These are phyloP conservation scores for Zhuqinia jingwanae DNA, from an alignment of 2,888 invertebrate species.

Conservation along the genomic window DNA sequence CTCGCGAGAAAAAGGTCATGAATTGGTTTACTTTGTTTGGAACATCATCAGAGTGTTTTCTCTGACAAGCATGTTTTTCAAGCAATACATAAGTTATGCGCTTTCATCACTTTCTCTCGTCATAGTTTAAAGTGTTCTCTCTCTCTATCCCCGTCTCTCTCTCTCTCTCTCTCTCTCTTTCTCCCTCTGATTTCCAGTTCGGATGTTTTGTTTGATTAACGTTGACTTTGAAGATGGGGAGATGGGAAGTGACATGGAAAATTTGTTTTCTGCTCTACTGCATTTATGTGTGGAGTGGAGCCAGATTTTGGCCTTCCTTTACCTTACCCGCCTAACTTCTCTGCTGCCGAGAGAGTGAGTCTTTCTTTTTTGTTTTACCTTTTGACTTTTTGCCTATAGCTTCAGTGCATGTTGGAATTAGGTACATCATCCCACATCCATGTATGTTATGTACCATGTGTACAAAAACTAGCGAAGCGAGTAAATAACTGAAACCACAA, in stretches of 20 bases:
- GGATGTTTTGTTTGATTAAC: conserved; percentile 31
- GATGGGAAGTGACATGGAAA: conserved; percentile 33
- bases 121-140: neutral
- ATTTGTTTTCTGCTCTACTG: conserved; percentile 8
- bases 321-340: neutral
- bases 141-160: too few species aligned
- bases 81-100: neutral
- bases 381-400: neutral
- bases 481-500: neutral
- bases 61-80: neutral
- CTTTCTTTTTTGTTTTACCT: neutral
- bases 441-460: too few species aligned
- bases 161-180: too few species aligned
- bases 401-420: too few species aligned
- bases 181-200: too few species aligned
- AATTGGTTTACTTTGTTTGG: neutral
- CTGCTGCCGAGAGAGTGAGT: neutral
- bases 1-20: neutral
- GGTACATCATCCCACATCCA: too few species aligned
- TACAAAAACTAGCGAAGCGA: neutral
- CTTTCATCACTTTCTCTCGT: conserved; percentile 13
- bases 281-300: neutral
- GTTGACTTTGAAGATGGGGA: conserved; percentile 14
- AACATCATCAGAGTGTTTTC: neutral
- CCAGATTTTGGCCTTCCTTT: neutral